Conservation (phyloP, 2,113 vertebrate species). For the Halichoeres trimaculatus region DNA sequence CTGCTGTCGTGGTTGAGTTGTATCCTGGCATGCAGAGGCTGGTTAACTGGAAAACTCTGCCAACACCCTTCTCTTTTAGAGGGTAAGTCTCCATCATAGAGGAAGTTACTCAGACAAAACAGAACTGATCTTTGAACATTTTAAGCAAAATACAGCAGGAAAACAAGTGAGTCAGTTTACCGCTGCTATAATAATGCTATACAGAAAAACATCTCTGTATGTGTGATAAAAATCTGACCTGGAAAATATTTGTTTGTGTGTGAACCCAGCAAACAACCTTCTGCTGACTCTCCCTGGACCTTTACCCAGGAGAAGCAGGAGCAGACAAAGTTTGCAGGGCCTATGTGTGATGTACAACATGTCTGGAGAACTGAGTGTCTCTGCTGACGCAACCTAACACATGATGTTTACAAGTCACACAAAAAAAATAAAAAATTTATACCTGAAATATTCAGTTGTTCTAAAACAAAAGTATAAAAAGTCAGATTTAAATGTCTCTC, state of each 20-base stretch:
- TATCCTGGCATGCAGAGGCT: constrained; percentile 70
- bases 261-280: constrained; percentile 40
- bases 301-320: constrained; percentile 38
- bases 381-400: constrained; percentile 45
- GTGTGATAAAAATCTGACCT: constrained; percentile 11
- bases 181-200: background rate
- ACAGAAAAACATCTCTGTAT: background rate
- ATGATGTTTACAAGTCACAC: constrained; percentile 39
- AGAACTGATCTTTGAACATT: background rate
- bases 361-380: constrained; percentile 57
- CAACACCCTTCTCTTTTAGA: constrained; percentile 24
- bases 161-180: background rate
- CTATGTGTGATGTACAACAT: constrained; percentile 23
- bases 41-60: constrained; percentile 71
- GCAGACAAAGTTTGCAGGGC: constrained; percentile 33
- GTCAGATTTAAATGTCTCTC: constrained; percentile 4
- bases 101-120: constrained; percentile 5
- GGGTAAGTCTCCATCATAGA: constrained; percentile 1
- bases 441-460: background rate
- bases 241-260: constrained; percentile 53
- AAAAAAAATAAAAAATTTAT: background rate
- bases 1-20: constrained; percentile 61
- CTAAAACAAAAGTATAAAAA: background rate
- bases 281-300: constrained; percentile 42
- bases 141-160: background rate